Conservation (phyloP, 2,888 invertebrate species). For the Campoplex capitator region DNA sequence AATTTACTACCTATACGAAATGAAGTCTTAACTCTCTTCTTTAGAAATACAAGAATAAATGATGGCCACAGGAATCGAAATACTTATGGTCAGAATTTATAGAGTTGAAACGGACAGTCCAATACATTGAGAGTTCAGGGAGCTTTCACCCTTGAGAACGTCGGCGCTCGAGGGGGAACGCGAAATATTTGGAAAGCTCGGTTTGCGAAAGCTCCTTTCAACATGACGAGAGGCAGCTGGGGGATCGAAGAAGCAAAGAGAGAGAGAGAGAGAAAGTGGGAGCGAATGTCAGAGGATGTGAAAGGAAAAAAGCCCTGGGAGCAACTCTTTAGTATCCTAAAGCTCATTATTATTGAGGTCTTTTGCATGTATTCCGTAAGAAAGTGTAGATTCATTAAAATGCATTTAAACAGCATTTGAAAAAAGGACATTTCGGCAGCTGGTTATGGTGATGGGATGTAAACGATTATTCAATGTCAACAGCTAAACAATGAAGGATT, state of each 20-base stretch:
- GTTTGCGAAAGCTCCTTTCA: constrained; percentile 24
- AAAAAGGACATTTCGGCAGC: background rate
- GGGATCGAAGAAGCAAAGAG: constrained; percentile 6
- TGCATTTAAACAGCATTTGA: constrained; percentile 11
- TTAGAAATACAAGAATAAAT: constrained; percentile 23
- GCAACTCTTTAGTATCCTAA: constrained; percentile 31
- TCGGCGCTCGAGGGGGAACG: constrained; percentile 34
- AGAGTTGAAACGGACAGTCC: background rate
- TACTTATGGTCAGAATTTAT: constrained; percentile 1
- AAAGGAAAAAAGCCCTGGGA: constrained; percentile 21
- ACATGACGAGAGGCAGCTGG: constrained; percentile 30
- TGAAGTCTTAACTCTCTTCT: background rate
- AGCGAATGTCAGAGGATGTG: constrained; percentile 12
- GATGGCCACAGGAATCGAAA: constrained; percentile 2
- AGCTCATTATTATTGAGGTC: constrained; percentile 43
- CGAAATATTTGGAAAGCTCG: constrained; percentile 54
- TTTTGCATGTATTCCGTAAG: constrained; percentile 14
- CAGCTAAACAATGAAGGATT: background rate
- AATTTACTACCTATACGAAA: too few relatives aligned
- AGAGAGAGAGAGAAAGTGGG: too few relatives aligned
- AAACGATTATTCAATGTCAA: background rate
- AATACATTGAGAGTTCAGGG: constrained; percentile 9
- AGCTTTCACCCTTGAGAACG: constrained; percentile 43
- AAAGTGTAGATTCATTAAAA: background rate
- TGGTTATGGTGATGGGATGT: background rate